These are phyloP conservation scores for Dryomyza anilis DNA, from an alignment of 2,888 invertebrate species.

Conservation along the genomic window DNA sequence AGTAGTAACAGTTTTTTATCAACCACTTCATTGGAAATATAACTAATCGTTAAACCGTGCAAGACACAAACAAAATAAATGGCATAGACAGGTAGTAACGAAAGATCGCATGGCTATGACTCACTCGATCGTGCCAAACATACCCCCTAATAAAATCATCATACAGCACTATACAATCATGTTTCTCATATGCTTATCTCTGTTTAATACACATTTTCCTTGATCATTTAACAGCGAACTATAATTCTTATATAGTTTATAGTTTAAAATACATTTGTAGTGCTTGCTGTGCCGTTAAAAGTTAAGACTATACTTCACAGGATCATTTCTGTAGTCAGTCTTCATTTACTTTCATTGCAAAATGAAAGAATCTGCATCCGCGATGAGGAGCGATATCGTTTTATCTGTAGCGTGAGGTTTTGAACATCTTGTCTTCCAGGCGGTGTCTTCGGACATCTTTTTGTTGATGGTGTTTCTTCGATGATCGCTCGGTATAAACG, in stretches of 20 bases:
- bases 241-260: constrained; percentile 45
- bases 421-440: constrained; percentile 34
- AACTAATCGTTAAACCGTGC: too few species aligned
- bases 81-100: too few species aligned
- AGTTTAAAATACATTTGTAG: background rate
- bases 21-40: too few species aligned
- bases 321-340: constrained; percentile 73
- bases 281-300: constrained; percentile 6
- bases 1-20: too few species aligned
- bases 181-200: too few species aligned
- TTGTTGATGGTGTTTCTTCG: constrained; percentile 36
- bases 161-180: too few species aligned
- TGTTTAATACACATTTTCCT: too few species aligned
- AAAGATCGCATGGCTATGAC: too few species aligned
- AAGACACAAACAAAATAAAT: too few species aligned
- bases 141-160: too few species aligned
- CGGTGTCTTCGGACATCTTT: constrained; percentile 17
- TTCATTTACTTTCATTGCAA: constrained; percentile 65
- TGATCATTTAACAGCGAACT: too few species aligned
- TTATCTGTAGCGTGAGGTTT: constrained; percentile 64
- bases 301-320: constrained; percentile 66
- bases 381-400: constrained; percentile 66
- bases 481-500: constrained; percentile 42
- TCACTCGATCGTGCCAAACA: too few species aligned
- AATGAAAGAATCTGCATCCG: constrained; percentile 63